Percentiles rank a stretch among this genome's conserved stretches.
These are phyloP conservation scores for Centropus bengalensis DNA, from an alignment of 2,113 vertebrate genomes.

Conservation along the genomic window DNA sequence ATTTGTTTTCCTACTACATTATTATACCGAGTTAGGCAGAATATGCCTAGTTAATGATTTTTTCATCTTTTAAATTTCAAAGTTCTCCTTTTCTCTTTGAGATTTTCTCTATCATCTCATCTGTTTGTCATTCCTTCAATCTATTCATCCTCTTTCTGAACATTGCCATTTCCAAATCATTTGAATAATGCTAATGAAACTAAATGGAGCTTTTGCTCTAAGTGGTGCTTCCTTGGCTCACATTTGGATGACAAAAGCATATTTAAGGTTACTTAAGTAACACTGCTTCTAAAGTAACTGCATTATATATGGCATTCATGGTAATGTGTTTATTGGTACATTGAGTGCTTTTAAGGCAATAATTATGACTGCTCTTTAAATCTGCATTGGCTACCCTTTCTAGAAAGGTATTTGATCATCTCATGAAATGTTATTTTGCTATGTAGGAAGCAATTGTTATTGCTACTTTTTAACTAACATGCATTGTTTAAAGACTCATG, in stretches of 20 bases:
- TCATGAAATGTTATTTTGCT: not conserved
- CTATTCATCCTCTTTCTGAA: not conserved
- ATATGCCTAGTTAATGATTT: not conserved
- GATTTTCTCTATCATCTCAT: not conserved
- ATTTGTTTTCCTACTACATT: not conserved
- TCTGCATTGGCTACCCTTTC: not conserved
- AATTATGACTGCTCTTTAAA: not conserved
- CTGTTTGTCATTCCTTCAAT: not conserved
- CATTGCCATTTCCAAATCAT: not conserved
- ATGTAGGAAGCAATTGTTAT: not conserved
- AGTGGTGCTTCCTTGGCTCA: not conserved
- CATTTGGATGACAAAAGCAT: conserved; percentile 37
- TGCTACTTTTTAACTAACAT: not conserved
- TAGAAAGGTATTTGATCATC: not conserved
- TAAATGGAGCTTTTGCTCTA: not conserved
- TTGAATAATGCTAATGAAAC: not conserved
- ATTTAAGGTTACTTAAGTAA: conserved; percentile 40
- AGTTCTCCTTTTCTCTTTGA: not conserved
- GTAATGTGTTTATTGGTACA: conserved; percentile 36
- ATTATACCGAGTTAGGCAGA: not conserved
- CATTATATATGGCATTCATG: not conserved
- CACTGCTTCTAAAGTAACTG: not conserved
- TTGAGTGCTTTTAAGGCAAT: conserved; percentile 44
- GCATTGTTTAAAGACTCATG: not conserved
- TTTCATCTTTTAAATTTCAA: not conserved